Percentiles rank a stretch among this genome's conserved stretches.
These are phyloP conservation scores for Xylota sylvarum DNA, from an alignment of 2,888 invertebrate species.

Conservation along the genomic window DNA sequence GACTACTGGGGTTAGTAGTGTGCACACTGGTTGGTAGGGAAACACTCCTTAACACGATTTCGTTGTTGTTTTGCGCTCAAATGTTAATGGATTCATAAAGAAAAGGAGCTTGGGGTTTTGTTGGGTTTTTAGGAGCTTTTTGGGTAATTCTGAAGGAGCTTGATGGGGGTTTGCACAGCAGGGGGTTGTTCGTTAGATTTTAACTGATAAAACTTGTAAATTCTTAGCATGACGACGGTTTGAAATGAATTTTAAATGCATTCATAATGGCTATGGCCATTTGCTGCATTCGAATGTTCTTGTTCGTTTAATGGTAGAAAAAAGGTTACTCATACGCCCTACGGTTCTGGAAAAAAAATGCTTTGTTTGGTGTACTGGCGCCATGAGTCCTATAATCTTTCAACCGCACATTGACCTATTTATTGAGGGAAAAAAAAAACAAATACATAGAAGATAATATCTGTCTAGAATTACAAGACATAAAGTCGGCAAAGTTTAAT, in stretches of 20 bases:
- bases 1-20: constrained; percentile 32
- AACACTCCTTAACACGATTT: constrained; percentile 47
- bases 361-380: neutral
- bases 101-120: constrained; percentile 44
- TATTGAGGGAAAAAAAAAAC: neutral
- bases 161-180: constrained; percentile 37
- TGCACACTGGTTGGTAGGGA: constrained; percentile 36
- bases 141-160: constrained; percentile 9
- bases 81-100: constrained; percentile 12
- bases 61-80: constrained; percentile 29
- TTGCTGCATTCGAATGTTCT: neutral
- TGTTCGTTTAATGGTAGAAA: neutral
- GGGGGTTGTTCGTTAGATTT: constrained; percentile 28
- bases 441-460: neutral
- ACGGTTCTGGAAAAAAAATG: neutral
- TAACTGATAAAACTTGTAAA: constrained; percentile 23
- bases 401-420: neutral
- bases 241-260: constrained; percentile 33
- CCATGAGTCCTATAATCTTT: neutral
- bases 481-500: neutral
- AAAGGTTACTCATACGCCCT: constrained; percentile 54
- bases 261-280: constrained; percentile 12
- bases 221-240: constrained; percentile 3
- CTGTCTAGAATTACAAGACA: neutral
- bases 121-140: constrained; percentile 44